phyloP scores from a whole-genome alignment of 2,797 vertebrate species.

The Neomorphus geoffroyi region DNA sequence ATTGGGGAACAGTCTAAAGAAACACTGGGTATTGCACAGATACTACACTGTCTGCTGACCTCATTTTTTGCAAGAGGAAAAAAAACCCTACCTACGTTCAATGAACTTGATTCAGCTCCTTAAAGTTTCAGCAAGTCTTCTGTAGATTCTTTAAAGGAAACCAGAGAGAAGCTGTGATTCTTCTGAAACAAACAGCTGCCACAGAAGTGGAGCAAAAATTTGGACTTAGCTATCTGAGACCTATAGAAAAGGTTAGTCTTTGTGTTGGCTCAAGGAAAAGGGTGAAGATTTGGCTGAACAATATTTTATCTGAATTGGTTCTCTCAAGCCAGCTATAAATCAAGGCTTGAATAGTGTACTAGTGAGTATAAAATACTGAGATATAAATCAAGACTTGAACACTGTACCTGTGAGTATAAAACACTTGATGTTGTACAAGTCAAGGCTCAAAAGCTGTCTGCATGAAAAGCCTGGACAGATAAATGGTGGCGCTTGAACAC shows the following conservation, averaged over 20 bases:
- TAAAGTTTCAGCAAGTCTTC: background rate
- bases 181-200: background rate
- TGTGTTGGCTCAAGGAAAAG: background rate
- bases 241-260: background rate
- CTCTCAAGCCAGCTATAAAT: conserved; percentile 37
- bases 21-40: background rate
- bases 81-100: background rate
- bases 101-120: background rate
- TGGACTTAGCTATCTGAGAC: background rate
- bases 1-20: background rate
- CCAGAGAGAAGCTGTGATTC: background rate
- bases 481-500: conserved; percentile 37
- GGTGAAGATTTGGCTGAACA: conserved; percentile 7
- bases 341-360: conserved; percentile 8
- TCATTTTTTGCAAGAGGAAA: background rate
- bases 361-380: conserved; percentile 16
- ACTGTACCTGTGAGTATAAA: conserved; percentile 65
- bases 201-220: background rate
- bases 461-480: conserved; percentile 36
- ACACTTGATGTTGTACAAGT: conserved; percentile 40
- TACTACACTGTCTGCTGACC: background rate
- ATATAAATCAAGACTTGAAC: conserved; percentile 55
- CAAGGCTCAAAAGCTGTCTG: conserved; percentile 28
- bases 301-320: conserved; percentile 59
- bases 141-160: background rate